phyloP scores from a whole-genome alignment of 2,888 invertebrate genomes.

The Heteromurus nitidus region DNA sequence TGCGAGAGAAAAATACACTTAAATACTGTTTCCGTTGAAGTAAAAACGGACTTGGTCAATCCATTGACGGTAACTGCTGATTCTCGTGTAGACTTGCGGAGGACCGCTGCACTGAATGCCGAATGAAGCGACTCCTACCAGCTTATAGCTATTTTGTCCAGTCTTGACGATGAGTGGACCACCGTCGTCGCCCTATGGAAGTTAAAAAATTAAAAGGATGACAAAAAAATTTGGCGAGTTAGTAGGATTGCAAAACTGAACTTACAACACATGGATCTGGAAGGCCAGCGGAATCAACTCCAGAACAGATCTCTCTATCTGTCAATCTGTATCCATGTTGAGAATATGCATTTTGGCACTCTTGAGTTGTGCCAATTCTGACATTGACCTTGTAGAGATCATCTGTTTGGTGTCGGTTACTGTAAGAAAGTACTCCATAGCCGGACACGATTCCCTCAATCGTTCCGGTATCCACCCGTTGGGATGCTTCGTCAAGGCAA shows the following conservation, averaged over 20 bases:
- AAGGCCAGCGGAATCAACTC: slow-evolving; percentile 44
- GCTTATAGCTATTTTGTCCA: slow-evolving; percentile 85
- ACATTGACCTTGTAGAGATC: slow-evolving; percentile 89
- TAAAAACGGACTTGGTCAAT: slow-evolving; percentile 60
- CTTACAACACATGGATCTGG: slow-evolving; percentile 60
- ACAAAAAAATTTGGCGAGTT: too few relatives aligned
- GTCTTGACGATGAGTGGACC: slow-evolving; percentile 88
- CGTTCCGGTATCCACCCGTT: slow-evolving; percentile 59
- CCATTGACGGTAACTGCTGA: slow-evolving; percentile 63
- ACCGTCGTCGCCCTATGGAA: slow-evolving; percentile 48
- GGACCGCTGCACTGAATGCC: slow-evolving; percentile 94
- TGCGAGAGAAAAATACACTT: too few relatives aligned
- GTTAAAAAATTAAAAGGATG: background rate
- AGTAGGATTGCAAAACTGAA: background rate
- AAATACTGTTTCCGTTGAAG: too few relatives aligned
- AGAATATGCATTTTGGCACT: slow-evolving; percentile 82
- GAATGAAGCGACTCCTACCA: slow-evolving; percentile 93
- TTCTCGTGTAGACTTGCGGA: slow-evolving; percentile 74
- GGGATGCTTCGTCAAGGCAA: slow-evolving; percentile 81
- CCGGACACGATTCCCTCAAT: slow-evolving; percentile 69
- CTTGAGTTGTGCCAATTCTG: slow-evolving; percentile 87
- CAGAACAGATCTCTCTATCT: slow-evolving; percentile 65
- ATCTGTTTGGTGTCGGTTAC: slow-evolving; percentile 88
- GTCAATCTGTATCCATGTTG: slow-evolving; percentile 54
- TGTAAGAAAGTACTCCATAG: slow-evolving; percentile 67